phyloP scores from a whole-genome alignment of 2,797 vertebrate genomes.

The Rhinichthys osculus region DNA sequence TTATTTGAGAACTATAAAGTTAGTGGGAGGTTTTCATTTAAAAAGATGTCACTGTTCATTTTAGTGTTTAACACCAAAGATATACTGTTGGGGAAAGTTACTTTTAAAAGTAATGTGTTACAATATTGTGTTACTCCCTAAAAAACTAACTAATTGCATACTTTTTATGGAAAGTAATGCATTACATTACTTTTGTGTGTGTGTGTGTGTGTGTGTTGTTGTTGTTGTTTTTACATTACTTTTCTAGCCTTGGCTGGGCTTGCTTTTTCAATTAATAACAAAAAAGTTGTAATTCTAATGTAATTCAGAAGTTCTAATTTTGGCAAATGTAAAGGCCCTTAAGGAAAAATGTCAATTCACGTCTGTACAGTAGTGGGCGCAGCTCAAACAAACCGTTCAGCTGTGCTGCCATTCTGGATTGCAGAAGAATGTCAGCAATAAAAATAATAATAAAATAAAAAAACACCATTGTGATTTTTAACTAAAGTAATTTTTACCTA shows the following conservation, averaged over 20 bases:
- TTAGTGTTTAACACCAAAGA: background rate
- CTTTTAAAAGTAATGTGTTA: background rate
- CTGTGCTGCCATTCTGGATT: background rate
- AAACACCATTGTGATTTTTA: background rate
- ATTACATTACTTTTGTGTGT: too few species aligned
- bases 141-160: background rate
- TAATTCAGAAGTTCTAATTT: too few species aligned
- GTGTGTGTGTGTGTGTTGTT: too few species aligned
- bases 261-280: background rate
- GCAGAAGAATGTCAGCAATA: background rate
- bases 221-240: background rate
- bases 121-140: background rate
- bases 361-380: background rate
- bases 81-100: background rate
- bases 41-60: too few species aligned
- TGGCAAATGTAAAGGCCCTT: background rate
- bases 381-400: background rate
- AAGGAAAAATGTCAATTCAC: background rate
- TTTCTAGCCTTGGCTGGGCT: background rate
- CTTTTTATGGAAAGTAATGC: background rate
- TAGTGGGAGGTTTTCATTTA: background rate
- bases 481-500: background rate
- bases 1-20: background rate
- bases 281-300: too few species aligned
- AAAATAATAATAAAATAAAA: background rate